Conservation (phyloP, 2,888 invertebrate species). For the Nebria salina region DNA sequence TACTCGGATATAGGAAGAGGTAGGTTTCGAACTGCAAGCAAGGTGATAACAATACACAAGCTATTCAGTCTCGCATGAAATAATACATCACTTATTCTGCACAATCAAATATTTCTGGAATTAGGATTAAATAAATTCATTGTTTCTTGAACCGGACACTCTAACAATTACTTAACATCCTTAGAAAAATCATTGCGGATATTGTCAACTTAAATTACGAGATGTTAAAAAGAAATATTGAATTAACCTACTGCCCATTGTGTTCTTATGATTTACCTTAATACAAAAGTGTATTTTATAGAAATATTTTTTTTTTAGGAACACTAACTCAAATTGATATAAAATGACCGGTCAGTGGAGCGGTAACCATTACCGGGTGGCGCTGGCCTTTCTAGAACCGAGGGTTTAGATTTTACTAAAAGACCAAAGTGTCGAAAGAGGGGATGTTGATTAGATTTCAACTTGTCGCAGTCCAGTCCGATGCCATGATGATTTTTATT, state of each 20-base stretch:
- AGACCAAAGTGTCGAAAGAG: not conserved
- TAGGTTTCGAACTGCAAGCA: too few relatives aligned
- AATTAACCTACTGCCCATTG: not conserved
- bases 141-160: too few relatives aligned
- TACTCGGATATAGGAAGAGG: too few relatives aligned
- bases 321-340: not conserved
- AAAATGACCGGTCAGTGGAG: not conserved
- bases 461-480: not conserved
- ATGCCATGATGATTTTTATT: not conserved
- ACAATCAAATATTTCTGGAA: too few relatives aligned
- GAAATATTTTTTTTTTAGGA: not conserved
- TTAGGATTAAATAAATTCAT: too few relatives aligned
- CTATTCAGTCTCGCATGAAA: too few relatives aligned
- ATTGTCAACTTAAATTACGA: too few relatives aligned
- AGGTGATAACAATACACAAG: too few relatives aligned
- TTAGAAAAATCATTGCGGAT: too few relatives aligned
- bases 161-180: too few relatives aligned
- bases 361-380: not conserved
- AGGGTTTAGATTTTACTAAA: not conserved
- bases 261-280: not conserved
- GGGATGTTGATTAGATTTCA: not conserved
- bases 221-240: too few relatives aligned
- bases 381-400: not conserved
- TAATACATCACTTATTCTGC: too few relatives aligned
- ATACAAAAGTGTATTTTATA: not conserved